A percentile compares a stretch with the other conserved stretches of the same genome.
phyloP scores from a whole-genome alignment of 2,113 vertebrate species.

The Patagioenas fasciata region DNA sequence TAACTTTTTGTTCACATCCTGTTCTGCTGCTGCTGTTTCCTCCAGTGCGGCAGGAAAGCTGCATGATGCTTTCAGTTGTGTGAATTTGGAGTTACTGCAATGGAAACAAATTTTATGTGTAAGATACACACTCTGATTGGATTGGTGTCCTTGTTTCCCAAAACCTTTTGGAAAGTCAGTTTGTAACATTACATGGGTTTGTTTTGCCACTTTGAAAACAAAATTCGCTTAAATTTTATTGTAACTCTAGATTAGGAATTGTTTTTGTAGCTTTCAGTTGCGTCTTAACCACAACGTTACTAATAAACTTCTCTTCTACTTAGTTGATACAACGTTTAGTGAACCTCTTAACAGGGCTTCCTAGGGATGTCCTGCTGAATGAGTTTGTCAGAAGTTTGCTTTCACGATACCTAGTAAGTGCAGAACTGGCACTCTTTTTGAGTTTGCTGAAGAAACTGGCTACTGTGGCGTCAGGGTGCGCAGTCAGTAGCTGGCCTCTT shows the following conservation, averaged over 20 bases:
- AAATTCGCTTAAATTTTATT: neutral
- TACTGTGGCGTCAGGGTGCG: neutral
- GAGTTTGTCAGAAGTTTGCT: neutral
- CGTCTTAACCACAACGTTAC: neutral
- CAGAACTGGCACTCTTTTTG: neutral
- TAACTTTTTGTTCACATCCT: neutral
- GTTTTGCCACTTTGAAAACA: neutral
- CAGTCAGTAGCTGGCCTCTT: constrained; percentile 31
- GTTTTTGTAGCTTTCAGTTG: neutral
- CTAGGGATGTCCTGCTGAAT: neutral
- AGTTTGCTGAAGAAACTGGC: neutral
- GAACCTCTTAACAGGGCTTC: neutral
- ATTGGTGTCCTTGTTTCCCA: neutral
- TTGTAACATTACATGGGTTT: neutral
- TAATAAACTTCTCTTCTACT: neutral
- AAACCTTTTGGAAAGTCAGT: neutral
- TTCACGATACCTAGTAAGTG: neutral
- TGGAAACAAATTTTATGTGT: neutral
- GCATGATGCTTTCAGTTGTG: neutral
- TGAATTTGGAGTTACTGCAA: neutral
- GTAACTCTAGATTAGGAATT: neutral
- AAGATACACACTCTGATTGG: neutral
- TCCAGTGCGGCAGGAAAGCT: neutral
- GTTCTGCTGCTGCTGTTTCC: neutral
- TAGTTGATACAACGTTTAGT: neutral